These are phyloP conservation scores for Mionectes macconnelli DNA, from an alignment of 2,113 vertebrate genomes.

Conservation along the genomic window DNA sequence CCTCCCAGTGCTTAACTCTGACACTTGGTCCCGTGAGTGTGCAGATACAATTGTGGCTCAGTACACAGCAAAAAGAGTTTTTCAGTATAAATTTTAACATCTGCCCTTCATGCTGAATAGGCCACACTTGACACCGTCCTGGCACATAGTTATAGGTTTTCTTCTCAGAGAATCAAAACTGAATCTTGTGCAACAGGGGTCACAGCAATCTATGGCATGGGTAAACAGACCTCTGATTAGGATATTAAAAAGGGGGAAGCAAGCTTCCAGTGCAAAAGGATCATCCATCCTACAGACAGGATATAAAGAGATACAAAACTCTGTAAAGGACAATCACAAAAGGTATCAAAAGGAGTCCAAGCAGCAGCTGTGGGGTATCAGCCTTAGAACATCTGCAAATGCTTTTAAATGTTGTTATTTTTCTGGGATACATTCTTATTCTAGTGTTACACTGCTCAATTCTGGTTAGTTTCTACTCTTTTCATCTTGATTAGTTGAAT, in stretches of 20 bases:
- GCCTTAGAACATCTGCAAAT: neutral
- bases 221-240: neutral
- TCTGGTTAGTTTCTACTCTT: neutral
- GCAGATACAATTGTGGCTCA: neutral
- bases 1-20: neutral
- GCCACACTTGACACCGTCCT: neutral
- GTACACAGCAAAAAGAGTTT: neutral
- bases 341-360: neutral
- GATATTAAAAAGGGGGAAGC: neutral
- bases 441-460: neutral
- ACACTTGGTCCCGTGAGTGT: fast-evolving
- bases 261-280: neutral
- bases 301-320: neutral
- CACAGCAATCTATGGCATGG: fast-evolving
- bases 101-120: neutral
- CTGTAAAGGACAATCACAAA: fast-evolving
- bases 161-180: neutral
- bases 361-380: neutral
- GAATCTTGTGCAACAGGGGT: fast-evolving
- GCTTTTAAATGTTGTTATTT: neutral
- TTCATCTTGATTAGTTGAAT: neutral
- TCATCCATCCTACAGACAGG: neutral
- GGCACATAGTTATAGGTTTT: fast-evolving
- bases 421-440: neutral
- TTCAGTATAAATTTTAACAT: neutral